A percentile compares a stretch with the other conserved stretches of the same genome.
Evolutionary conservation across 2,113 vertebrate genomes (phyloP).

Genomic region (Neolamprologus falcicula): DNA sequence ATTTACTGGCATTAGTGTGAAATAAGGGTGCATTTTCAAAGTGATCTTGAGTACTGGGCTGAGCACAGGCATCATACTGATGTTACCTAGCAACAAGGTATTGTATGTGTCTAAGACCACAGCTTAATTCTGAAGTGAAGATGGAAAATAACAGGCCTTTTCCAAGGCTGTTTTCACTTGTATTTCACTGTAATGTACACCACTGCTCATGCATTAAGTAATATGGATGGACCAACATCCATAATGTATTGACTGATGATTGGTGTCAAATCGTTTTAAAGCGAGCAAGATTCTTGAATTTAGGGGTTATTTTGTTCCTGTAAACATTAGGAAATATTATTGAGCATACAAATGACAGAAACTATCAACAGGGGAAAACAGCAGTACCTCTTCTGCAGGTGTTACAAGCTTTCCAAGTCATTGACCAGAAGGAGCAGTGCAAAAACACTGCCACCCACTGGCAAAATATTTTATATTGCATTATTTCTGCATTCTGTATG

Average conservation of each 20-base stretch:
- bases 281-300: not conserved
- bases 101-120: conserved; percentile 29
- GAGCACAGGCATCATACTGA: conserved; percentile 32
- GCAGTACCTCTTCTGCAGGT: not conserved
- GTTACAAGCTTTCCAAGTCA: not conserved
- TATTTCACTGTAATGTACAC: not conserved
- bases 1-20: not conserved
- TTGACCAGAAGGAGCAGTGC: not conserved
- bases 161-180: not conserved
- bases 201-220: not conserved
- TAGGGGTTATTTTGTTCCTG: not conserved
- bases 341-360: not conserved
- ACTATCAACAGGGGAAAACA: not conserved
- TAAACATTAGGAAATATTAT: not conserved
- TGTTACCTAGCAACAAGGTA: conserved; percentile 74
- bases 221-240: not conserved
- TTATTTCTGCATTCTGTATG: not conserved
- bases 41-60: not conserved
- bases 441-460: conserved; percentile 53
- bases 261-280: not conserved
- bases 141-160: not conserved
- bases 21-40: not conserved
- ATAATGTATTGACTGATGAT: not conserved
- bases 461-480: not conserved
- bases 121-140: not conserved